phyloP scores from a whole-genome alignment of 2,113 vertebrate genomes.

The Oryzias melastigma region DNA sequence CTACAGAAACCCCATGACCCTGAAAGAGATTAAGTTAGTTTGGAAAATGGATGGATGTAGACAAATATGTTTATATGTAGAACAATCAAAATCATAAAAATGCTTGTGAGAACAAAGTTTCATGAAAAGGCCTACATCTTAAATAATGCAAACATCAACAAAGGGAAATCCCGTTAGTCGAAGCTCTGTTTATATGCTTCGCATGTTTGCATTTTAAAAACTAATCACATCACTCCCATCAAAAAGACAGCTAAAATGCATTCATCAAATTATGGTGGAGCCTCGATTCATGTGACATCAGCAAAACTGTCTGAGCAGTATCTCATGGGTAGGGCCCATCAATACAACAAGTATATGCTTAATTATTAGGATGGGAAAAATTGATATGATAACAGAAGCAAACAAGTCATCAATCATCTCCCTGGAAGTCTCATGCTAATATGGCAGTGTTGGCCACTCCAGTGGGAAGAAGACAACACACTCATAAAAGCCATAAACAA shows the following conservation, averaged over 20 bases:
- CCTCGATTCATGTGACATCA: slow-evolving; percentile 29
- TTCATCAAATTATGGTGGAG: slow-evolving; percentile 39
- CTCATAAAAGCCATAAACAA: too few species aligned
- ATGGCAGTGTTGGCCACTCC: not conserved
- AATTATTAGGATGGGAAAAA: slow-evolving; percentile 51
- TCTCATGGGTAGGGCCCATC: slow-evolving; percentile 19
- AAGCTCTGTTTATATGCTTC: slow-evolving; percentile 23
- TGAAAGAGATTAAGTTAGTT: too few species aligned
- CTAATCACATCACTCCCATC: slow-evolving; percentile 36
- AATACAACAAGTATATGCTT: slow-evolving; percentile 55
- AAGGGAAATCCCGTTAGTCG: not conserved
- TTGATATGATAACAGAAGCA: slow-evolving; percentile 43
- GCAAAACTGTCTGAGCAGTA: slow-evolving; percentile 31
- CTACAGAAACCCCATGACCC: too few species aligned
- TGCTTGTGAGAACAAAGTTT: too few species aligned
- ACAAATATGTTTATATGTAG: too few species aligned
- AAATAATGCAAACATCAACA: not conserved
- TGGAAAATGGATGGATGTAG: too few species aligned
- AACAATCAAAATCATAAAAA: too few species aligned
- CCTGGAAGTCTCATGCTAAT: slow-evolving; percentile 20
- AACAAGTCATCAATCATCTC: slow-evolving; percentile 51
- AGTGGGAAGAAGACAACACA: too few species aligned
- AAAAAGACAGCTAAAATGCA: slow-evolving; percentile 39
- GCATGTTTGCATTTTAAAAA: slow-evolving; percentile 26
- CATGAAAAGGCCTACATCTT: too few species aligned